Conservation (phyloP, 2,888 invertebrate species). For the Fissipunctia ypsillon region DNA sequence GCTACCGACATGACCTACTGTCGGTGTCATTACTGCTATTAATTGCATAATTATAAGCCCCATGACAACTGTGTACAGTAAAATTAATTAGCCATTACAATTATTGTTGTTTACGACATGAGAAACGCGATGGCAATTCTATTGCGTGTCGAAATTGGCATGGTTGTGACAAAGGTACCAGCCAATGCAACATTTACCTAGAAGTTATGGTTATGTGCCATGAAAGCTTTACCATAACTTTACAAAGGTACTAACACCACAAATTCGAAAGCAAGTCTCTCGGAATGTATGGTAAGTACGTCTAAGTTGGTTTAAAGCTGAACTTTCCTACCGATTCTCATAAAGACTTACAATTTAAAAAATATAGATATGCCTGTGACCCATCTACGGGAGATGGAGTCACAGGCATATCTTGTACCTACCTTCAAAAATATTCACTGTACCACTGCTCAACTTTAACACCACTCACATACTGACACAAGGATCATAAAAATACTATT, state of each 20-base stretch:
- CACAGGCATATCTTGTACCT: too few relatives aligned
- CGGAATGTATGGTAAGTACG: too few relatives aligned
- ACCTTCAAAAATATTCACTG: slow-evolving; percentile 11
- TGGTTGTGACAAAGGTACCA: background rate
- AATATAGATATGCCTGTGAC: too few relatives aligned
- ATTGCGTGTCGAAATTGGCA: slow-evolving; percentile 2
- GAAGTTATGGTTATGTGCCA: background rate
- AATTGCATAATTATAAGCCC: slow-evolving; percentile 58
- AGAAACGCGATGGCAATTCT: slow-evolving; percentile 24
- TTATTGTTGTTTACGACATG: slow-evolving; percentile 47
- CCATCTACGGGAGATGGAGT: too few relatives aligned
- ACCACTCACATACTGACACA: background rate
- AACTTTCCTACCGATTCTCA: background rate
- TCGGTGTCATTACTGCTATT: slow-evolving; percentile 45
- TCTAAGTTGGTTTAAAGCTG: background rate
- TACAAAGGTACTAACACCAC: background rate
- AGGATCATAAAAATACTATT: slow-evolving; percentile 21
- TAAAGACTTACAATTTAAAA: background rate
- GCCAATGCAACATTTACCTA: background rate
- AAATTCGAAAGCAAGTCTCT: background rate
- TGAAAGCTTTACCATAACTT: background rate
- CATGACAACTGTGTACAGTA: slow-evolving; percentile 47
- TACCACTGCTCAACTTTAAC: slow-evolving; percentile 17
- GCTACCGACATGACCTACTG: slow-evolving; percentile 15
- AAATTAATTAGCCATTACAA: slow-evolving; percentile 61